These are phyloP conservation scores for Leptopilina myrica DNA, from an alignment of 2,888 invertebrate genomes.

Conservation along the genomic window DNA sequence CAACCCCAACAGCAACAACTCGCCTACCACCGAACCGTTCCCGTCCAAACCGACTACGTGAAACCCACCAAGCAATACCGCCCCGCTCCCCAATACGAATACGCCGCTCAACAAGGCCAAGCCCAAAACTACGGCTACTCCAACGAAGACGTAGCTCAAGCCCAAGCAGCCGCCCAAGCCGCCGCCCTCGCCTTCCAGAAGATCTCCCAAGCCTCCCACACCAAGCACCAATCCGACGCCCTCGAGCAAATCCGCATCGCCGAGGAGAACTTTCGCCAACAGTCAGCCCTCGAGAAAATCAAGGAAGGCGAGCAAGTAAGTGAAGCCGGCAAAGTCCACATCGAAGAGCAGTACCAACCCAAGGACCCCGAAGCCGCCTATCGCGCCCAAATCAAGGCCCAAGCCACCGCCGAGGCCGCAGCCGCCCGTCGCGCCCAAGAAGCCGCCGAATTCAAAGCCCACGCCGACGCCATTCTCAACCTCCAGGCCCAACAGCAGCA, in stretches of 20 bases:
- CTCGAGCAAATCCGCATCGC: conserved; percentile 70
- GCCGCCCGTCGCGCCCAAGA: conserved; percentile 72
- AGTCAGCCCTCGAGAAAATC: conserved; percentile 72
- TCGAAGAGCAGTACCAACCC: conserved; percentile 65
- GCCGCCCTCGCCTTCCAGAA: conserved; percentile 73
- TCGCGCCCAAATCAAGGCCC: conserved; percentile 69
- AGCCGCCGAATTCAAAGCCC: conserved; percentile 72
- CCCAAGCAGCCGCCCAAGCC: conserved; percentile 70
- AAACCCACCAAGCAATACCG: conserved; percentile 59
- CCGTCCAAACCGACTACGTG: conserved; percentile 59
- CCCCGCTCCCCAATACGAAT: conserved; percentile 63
- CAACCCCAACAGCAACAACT: conserved; percentile 47
- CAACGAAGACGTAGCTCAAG: conserved; percentile 62
- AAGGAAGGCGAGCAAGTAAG: conserved; percentile 70
- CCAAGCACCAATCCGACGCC: conserved; percentile 69
- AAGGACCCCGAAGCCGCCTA: conserved; percentile 71
- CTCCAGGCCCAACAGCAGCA: conserved; percentile 72
- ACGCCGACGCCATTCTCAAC: conserved; percentile 72
- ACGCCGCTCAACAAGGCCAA: conserved; percentile 59
- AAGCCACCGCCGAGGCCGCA: conserved; percentile 68
- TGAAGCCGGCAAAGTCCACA: conserved; percentile 70
- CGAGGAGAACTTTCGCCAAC: conserved; percentile 67
- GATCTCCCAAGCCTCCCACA: conserved; percentile 69
- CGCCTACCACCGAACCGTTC: conserved; percentile 57
- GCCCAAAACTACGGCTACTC: conserved; percentile 31